phyloP scores from a whole-genome alignment of 1,140 invertebrate species.

The Aphaenogaster ashmeadi region DNA sequence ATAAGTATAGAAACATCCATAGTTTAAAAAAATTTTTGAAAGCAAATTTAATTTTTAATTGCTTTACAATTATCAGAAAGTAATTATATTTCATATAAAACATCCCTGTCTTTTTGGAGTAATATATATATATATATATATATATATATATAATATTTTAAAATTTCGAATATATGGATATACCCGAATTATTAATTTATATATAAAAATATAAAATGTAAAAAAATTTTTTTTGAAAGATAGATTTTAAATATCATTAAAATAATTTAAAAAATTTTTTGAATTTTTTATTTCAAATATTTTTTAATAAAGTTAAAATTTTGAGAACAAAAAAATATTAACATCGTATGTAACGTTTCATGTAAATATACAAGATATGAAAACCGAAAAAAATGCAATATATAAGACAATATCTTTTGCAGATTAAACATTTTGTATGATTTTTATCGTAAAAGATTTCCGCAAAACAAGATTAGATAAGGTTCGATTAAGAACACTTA shows the following conservation, averaged over 20 bases:
- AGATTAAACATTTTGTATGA: not conserved
- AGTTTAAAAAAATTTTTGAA: not conserved
- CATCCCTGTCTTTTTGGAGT: not conserved
- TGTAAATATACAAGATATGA: not conserved
- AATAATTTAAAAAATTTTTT: not conserved
- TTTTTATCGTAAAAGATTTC: not conserved
- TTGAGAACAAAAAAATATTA: not conserved
- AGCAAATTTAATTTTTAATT: conserved; percentile 3
- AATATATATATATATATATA: not conserved
- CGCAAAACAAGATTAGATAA: not conserved
- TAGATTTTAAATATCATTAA: not conserved
- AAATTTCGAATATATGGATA: not conserved
- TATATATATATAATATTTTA: not conserved
- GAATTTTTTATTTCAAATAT: not conserved
- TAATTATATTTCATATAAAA: not conserved
- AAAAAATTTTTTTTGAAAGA: not conserved
- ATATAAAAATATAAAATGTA: not conserved
- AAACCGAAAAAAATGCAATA: not conserved
- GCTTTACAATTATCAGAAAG: not conserved
- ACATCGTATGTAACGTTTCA: not conserved
- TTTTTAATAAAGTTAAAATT: conserved; percentile 12
- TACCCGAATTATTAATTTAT: not conserved
- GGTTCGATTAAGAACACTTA: conserved; percentile 29
- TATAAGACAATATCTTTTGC: not conserved
- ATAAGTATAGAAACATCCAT: not conserved